Evolutionary conservation across 2,888 invertebrate genomes (phyloP).

Genomic region (Crocallis elinguaria): DNA sequence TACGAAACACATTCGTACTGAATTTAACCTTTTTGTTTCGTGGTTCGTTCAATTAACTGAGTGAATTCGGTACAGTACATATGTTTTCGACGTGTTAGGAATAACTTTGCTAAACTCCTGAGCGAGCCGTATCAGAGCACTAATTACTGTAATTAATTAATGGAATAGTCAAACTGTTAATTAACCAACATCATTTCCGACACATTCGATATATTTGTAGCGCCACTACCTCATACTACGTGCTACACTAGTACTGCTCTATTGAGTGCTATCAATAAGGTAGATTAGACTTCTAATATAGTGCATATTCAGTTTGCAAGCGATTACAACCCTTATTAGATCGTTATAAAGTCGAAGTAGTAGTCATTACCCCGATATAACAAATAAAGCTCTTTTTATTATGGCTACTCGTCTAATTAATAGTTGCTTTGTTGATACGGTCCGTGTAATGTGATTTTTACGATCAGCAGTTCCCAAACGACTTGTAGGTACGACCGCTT

Average conservation of each 20-base stretch:
- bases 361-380: constrained; percentile 8
- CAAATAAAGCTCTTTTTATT: constrained; percentile 25
- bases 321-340: constrained; percentile 11
- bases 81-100: constrained; percentile 23
- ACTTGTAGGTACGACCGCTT: constrained; percentile 13
- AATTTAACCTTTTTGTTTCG: constrained; percentile 16
- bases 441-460: constrained; percentile 28
- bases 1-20: constrained; percentile 1
- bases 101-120: constrained; percentile 19
- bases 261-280: not conserved
- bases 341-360: constrained; percentile 10
- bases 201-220: constrained; percentile 7
- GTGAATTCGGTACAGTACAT: constrained; percentile 19
- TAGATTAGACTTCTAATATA: not conserved
- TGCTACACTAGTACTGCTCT: not conserved
- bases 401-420: constrained; percentile 26
- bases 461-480: constrained; percentile 23
- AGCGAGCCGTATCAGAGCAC: constrained; percentile 15
- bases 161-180: constrained; percentile 20
- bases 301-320: not conserved
- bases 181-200: constrained; percentile 12
- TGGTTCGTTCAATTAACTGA: constrained; percentile 8
- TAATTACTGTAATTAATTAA: constrained; percentile 27
- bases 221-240: not conserved
- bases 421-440: constrained; percentile 26